Evolutionary conservation across 2,797 vertebrate genomes (phyloP).

Genomic region (Sciurus vulgaris): DNA sequence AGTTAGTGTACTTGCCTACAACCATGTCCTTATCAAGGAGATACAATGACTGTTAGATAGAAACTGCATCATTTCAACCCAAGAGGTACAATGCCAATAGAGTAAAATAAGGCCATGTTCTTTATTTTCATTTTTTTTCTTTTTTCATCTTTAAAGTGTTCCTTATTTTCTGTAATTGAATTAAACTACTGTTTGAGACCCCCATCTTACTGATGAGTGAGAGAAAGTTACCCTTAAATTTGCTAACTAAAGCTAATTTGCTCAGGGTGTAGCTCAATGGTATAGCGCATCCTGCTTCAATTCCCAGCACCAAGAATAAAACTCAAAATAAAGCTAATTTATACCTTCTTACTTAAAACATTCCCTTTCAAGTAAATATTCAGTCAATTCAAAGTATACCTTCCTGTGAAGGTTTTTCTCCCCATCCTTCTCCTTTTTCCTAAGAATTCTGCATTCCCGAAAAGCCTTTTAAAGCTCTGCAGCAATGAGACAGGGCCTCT

Average conservation of each 20-base stretch:
- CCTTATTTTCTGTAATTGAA: not conserved
- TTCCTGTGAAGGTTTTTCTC: not conserved
- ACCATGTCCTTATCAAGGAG: not conserved
- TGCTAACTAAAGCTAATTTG: not conserved
- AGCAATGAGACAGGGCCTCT: not conserved
- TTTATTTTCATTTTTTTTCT: not conserved
- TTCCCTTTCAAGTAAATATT: not conserved
- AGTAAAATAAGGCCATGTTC: not conserved
- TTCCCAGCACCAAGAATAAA: not conserved
- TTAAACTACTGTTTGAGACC: not conserved
- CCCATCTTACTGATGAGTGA: not conserved
- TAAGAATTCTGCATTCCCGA: not conserved
- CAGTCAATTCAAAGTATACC: not conserved
- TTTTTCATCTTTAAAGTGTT: not conserved
- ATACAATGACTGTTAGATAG: no score
- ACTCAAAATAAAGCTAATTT: not conserved
- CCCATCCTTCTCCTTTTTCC: not conserved
- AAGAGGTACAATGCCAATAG: not conserved
- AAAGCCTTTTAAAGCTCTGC: not conserved
- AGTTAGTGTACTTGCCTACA: not conserved
- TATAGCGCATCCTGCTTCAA: not conserved
- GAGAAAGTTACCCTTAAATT: not conserved
- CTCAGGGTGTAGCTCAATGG: not conserved
- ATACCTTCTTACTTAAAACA: not conserved
- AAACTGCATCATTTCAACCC: not conserved